Conservation (phyloP, 2,888 invertebrate species). For the Leptinotarsa haldemani region DNA sequence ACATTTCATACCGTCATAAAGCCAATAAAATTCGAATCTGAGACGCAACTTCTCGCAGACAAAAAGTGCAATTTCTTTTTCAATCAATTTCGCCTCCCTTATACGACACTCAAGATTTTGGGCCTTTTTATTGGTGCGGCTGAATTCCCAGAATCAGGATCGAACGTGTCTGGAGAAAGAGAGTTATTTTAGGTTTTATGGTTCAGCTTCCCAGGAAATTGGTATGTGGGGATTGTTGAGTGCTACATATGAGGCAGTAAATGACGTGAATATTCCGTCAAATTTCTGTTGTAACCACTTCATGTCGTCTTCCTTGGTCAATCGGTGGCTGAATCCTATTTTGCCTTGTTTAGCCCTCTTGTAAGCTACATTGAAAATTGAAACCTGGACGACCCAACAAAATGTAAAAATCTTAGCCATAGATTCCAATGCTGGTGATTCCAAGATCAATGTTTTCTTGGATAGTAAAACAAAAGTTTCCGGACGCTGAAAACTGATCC, state of each 20-base stretch:
- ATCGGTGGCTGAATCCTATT: constrained; percentile 82
- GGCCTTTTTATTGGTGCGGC: not conserved
- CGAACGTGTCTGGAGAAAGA: not conserved
- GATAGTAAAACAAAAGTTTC: constrained; percentile 99
- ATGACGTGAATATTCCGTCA: not conserved
- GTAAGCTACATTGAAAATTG: constrained; percentile 97
- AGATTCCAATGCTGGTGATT: constrained; percentile 98
- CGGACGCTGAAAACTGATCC: constrained; percentile 90
- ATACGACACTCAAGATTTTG: constrained; percentile 4
- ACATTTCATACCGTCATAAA: constrained; percentile 3
- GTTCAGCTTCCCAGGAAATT: not conserved
- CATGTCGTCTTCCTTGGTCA: constrained; percentile 98
- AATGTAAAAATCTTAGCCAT: constrained; percentile 99
- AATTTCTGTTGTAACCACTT: constrained; percentile 86
- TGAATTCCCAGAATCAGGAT: not conserved
- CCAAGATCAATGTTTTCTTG: constrained; percentile 99
- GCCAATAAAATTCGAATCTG: constrained; percentile 9
- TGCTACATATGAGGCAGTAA: not conserved
- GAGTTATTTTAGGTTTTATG: constrained; percentile 1
- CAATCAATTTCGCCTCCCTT: constrained; percentile 7
- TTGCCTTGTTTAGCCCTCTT: constrained; percentile 92
- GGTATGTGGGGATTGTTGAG: not conserved
- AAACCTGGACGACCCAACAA: constrained; percentile 98
- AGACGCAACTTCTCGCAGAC: constrained; percentile 2
- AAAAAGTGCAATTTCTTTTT: constrained; percentile 6